Conservation (phyloP, 2,113 vertebrate genomes). For the Nipponia nippon region DNA sequence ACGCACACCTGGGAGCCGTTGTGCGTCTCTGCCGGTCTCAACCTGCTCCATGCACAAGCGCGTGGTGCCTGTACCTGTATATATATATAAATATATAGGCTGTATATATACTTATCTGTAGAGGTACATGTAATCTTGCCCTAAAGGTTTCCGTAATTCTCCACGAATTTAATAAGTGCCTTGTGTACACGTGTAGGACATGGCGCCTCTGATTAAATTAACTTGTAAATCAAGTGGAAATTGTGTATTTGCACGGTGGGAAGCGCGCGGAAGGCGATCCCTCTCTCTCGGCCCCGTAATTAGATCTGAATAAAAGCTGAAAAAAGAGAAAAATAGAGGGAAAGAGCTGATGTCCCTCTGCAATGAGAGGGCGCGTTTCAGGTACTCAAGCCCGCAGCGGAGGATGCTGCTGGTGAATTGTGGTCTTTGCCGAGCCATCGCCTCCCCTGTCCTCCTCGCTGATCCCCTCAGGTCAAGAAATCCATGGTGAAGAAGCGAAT, state of each 20-base stretch:
- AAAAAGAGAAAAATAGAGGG: not conserved
- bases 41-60: accelerated
- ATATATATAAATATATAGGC: not conserved
- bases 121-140: not conserved
- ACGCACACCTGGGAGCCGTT: not conserved
- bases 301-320: not conserved
- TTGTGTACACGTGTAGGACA: slow-evolving; percentile 28
- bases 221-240: slow-evolving; percentile 56
- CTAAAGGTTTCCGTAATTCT: not conserved
- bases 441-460: not conserved
- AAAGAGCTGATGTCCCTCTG: not conserved
- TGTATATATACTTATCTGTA: not conserved
- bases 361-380: not conserved
- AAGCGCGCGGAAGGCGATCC: not conserved
- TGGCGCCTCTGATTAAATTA: slow-evolving; percentile 33
- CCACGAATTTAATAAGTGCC: not conserved
- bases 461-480: not conserved
- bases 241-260: not conserved
- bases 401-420: not conserved
- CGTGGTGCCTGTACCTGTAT: accelerated
- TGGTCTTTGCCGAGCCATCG: not conserved
- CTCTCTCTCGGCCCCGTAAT: not conserved
- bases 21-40: not conserved
- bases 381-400: not conserved
- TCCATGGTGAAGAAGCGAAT: not conserved